Conservation (phyloP, 2,888 invertebrate genomes). For the Tholera decimalis region DNA sequence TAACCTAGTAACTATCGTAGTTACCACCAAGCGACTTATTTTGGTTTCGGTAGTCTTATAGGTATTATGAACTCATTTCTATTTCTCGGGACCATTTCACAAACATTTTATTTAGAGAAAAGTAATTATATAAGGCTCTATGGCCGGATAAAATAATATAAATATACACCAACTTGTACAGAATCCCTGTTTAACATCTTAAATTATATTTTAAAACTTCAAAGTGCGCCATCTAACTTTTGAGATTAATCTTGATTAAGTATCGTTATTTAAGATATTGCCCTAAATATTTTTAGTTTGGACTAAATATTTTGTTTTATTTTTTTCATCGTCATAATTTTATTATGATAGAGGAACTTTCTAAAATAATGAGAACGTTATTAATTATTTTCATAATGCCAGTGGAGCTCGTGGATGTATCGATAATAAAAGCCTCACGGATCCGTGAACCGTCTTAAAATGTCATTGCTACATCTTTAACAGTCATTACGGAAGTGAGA, state of each 20-base stretch:
- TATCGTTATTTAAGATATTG: conserved; percentile 55
- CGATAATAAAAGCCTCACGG: too few species aligned
- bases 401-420: too few species aligned
- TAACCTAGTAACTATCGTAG: neutral
- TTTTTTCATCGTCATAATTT: conserved; percentile 11
- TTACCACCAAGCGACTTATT: neutral
- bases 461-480: too few species aligned
- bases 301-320: conserved; percentile 21
- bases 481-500: too few species aligned
- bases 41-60: neutral
- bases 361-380: conserved; percentile 2
- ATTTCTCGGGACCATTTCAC: conserved; percentile 16
- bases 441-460: too few species aligned
- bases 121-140: conserved; percentile 50
- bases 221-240: conserved; percentile 54
- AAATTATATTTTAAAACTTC: conserved; percentile 54
- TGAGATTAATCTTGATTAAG: conserved; percentile 49
- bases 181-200: conserved; percentile 48
- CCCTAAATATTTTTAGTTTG: conserved; percentile 39
- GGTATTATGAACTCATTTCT: neutral
- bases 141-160: conserved; percentile 37
- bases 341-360: conserved; percentile 1
- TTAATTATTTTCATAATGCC: too few species aligned
- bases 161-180: conserved; percentile 46
- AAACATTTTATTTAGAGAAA: conserved; percentile 39